phyloP scores from a whole-genome alignment of 2,888 invertebrate genomes.

The Papilio elwesi region DNA sequence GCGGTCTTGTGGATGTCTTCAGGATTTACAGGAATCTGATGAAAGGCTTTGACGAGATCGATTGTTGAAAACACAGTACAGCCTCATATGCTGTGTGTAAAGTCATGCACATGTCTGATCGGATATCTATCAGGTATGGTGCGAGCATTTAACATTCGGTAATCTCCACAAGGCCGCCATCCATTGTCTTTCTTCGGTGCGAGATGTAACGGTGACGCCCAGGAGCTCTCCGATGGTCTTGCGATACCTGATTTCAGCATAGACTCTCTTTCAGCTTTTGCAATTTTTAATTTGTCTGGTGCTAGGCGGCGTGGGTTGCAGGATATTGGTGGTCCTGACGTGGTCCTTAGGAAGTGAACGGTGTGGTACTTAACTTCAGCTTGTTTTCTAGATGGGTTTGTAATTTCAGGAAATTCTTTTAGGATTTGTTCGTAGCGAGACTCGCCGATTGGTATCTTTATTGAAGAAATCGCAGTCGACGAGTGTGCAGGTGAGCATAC shows the following conservation, averaged over 20 bases:
- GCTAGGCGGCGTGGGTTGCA: not conserved
- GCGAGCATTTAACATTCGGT: constrained; percentile 31
- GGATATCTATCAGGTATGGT: constrained; percentile 38
- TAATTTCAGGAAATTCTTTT: constrained; percentile 38
- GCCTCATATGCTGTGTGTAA: constrained; percentile 33
- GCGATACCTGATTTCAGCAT: no score
- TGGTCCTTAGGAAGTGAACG: constrained; percentile 41
- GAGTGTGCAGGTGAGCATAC: no score
- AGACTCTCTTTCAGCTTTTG: no score
- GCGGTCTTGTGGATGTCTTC: constrained; percentile 56
- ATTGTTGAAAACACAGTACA: no score
- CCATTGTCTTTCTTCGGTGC: constrained; percentile 21
- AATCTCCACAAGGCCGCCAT: constrained; percentile 41
- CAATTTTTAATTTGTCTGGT: not conserved
- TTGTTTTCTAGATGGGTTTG: constrained; percentile 33
- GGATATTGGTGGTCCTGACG: constrained; percentile 37
- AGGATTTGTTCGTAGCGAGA: constrained; percentile 39
- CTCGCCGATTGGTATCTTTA: constrained; percentile 15
- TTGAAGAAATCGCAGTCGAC: not conserved
- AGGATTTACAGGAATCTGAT: constrained; percentile 56
- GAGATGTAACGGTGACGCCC: constrained; percentile 35
- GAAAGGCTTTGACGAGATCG: constrained; percentile 45
- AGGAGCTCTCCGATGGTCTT: constrained; percentile 41
- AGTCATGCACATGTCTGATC: constrained; percentile 37
- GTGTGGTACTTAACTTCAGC: constrained; percentile 36